Conservation (phyloP, 1,140 invertebrate species). For the Spodoptera litura region DNA sequence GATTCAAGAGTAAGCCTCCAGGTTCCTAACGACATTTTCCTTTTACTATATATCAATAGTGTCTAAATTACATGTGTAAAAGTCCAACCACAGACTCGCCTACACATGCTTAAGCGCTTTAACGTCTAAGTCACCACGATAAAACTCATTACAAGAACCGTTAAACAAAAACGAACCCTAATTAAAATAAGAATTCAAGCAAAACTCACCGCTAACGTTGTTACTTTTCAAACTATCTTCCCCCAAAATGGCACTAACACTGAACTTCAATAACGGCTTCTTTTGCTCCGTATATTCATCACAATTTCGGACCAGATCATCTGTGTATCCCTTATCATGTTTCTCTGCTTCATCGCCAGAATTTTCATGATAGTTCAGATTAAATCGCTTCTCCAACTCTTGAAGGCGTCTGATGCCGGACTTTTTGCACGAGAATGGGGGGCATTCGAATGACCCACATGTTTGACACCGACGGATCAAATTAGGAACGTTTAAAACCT, state of each 20-base stretch:
- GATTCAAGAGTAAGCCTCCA: no score
- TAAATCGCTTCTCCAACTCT: slow-evolving; percentile 78
- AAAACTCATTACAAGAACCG: background rate
- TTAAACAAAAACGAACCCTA: background rate
- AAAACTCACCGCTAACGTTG: slow-evolving; percentile 69
- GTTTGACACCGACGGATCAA: slow-evolving; percentile 66
- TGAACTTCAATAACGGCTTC: slow-evolving; percentile 95
- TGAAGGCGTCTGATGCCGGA: slow-evolving; percentile 74
- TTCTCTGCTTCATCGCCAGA: slow-evolving; percentile 73
- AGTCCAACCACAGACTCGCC: no score
- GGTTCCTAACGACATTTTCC: no score
- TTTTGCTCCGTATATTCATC: slow-evolving; percentile 77
- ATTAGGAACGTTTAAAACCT: slow-evolving; percentile 76
- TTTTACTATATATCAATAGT: no score
- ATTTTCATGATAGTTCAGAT: slow-evolving; percentile 74
- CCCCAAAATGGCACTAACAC: slow-evolving; percentile 95
- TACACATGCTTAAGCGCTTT: no score
- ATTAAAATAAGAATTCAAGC: background rate
- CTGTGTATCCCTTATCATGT: slow-evolving; percentile 63
- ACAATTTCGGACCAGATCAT: slow-evolving; percentile 78
- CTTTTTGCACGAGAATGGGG: slow-evolving; percentile 77
- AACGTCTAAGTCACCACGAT: background rate
- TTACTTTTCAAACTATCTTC: slow-evolving; percentile 69
- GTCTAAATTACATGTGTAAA: no score
- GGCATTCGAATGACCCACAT: slow-evolving; percentile 72